These are phyloP conservation scores for Nebria brevicollis DNA, from an alignment of 2,888 invertebrate species.

Conservation along the genomic window DNA sequence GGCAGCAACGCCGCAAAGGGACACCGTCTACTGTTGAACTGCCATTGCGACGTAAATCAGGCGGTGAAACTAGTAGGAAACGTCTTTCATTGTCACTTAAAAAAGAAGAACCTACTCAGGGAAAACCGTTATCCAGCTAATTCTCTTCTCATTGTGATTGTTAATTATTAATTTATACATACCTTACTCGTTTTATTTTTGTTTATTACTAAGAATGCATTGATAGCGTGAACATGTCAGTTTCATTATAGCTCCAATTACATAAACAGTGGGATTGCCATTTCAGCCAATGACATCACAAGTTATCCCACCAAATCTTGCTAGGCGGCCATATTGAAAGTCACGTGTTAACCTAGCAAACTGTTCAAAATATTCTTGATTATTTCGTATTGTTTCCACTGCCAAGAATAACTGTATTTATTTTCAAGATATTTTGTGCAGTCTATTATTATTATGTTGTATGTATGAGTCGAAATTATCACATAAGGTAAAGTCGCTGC, in stretches of 20 bases:
- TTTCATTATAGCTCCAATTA: neutral
- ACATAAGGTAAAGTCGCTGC: neutral
- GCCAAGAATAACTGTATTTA: neutral
- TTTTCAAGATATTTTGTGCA: neutral
- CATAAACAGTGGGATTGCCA: neutral
- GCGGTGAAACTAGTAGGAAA: conserved; percentile 58
- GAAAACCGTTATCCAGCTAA: conserved; percentile 47
- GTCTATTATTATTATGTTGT: neutral
- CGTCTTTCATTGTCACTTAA: conserved; percentile 63
- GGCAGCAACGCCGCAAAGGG: conserved; percentile 60
- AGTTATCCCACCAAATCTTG: neutral
- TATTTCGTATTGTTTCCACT: neutral
- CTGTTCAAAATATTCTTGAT: neutral
- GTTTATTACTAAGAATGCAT: neutral
- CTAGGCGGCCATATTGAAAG: neutral
- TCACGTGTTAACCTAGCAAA: neutral
- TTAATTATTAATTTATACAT: conserved; percentile 16
- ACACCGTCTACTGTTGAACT: conserved; percentile 57
- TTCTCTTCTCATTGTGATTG: conserved; percentile 17
- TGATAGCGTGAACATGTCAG: neutral
- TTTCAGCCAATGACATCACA: neutral
- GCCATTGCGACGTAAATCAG: conserved; percentile 62
- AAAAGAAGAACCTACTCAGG: conserved; percentile 57
- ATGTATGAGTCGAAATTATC: neutral
- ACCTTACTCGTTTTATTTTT: neutral